Conservation (phyloP, 2,113 vertebrate species). For the Solea solea region DNA sequence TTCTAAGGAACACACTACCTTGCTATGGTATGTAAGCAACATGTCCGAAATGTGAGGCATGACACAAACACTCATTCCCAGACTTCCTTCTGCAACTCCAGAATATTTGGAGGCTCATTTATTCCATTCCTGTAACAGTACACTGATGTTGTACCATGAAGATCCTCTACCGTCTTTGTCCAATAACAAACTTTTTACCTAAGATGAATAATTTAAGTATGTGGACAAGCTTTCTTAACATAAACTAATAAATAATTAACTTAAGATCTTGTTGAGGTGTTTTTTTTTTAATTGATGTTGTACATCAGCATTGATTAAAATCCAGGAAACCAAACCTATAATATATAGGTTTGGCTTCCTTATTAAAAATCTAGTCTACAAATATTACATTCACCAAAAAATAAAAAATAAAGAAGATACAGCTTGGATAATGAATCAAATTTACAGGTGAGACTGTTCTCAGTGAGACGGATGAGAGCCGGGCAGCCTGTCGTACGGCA, state of each 20-base stretch:
- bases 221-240: too few species aligned
- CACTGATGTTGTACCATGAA: slow-evolving; percentile 11
- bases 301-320: slow-evolving; percentile 2
- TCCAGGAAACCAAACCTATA: not conserved
- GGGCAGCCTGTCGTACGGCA: slow-evolving; percentile 84
- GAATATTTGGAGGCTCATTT: slow-evolving; percentile 17
- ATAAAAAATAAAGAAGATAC: not conserved
- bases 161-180: not conserved
- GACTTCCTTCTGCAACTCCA: slow-evolving; percentile 21
- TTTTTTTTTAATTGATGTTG: not conserved
- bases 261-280: too few species aligned
- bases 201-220: too few species aligned
- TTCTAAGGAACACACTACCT: slow-evolving; percentile 28
- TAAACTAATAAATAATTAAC: too few species aligned
- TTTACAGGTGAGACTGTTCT: slow-evolving; percentile 1
- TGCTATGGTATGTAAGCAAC: not conserved
- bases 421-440: slow-evolving; percentile 27
- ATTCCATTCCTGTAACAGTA: slow-evolving; percentile 7
- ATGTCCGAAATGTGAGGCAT: too few species aligned
- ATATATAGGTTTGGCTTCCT: too few species aligned
- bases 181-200: not conserved
- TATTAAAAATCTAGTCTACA: not conserved
- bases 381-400: not conserved
- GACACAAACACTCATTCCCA: slow-evolving; percentile 10
- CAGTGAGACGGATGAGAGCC: slow-evolving; percentile 50